Base-by-base conservation (phyloP, 2,888 invertebrate genomes). In the Pristionchus fissidentatus region DNA sequence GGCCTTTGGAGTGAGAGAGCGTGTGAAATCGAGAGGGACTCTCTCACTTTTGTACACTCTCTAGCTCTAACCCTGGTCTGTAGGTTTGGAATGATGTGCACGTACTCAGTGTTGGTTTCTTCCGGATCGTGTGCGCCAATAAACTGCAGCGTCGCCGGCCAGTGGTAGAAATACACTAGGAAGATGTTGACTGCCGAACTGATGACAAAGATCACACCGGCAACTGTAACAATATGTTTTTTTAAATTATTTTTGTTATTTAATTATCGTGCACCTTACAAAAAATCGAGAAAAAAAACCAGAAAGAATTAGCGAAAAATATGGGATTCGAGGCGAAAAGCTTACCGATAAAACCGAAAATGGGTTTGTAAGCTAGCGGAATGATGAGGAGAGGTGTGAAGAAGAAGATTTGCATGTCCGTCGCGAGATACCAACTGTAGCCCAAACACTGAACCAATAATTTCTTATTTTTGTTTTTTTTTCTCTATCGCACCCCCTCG, bases 331-430 rank as follows among this genome's bases (percentile, higher is more conserved):
- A 55, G 32, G 32, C 29, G 60, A 60, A 15, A 8, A 29, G 3
- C n/a, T n/a, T 8, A 57, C 41, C 41, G 38, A 83, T 2, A 41
- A 35, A 43, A 19, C 84, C 84, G 41, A 84, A 38, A 3, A 83
- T 29, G 19, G 84, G 84, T 38, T 78, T 62, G 49, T 79, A 29
- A 0, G 83, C 84, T 22, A 84, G 35, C 5, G 84, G 83, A 43
- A 84, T 35, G 35, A 84, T 77, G 8, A 84, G n/a, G 26, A 83
- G 77, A 32, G 84, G 84, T 8, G 84, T 57, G 84, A 84, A 84
- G 77, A 84, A 19, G 78, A 82, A 84, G 38, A 84, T 84, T 60
- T 84, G 84, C 82, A 83, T 81, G 26, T 84, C 84, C 38, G 82
- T 78, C 15, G 82, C 81, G 43, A 84, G 70, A 62, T 84, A 84